phyloP scores from a whole-genome alignment of 2,888 invertebrate species.

The Coelogynopora nodosa region DNA sequence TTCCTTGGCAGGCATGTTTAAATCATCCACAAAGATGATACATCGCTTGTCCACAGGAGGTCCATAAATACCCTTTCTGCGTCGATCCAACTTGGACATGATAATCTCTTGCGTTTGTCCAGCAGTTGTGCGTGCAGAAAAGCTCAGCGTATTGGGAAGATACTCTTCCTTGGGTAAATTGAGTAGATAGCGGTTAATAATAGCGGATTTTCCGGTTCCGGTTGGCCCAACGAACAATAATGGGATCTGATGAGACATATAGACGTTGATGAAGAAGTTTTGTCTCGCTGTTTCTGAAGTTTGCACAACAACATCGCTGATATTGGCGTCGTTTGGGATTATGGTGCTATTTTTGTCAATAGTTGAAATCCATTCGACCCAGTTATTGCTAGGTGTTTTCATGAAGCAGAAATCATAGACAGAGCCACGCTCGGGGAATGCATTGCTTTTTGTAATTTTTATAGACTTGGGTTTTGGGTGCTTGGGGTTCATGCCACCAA shows the following conservation, averaged over 20 bases:
- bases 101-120: constrained; percentile 87
- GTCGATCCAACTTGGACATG: constrained; percentile 82
- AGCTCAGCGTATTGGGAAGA: constrained; percentile 63
- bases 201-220: constrained; percentile 84
- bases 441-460: constrained; percentile 77
- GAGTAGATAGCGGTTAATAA: constrained; percentile 64
- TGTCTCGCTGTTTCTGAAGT: constrained; percentile 84
- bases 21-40: constrained; percentile 72
- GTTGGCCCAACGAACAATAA: constrained; percentile 83
- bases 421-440: constrained; percentile 79
- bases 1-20: constrained; percentile 63
- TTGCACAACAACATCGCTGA: constrained; percentile 71
- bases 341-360: constrained; percentile 64
- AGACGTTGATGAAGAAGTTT: constrained; percentile 75
- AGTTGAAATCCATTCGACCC: constrained; percentile 79
- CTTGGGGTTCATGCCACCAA: constrained; percentile 71
- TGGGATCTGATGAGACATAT: constrained; percentile 71
- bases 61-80: constrained; percentile 84
- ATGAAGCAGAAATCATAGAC: constrained; percentile 85
- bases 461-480: constrained; percentile 80
- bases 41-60: constrained; percentile 82
- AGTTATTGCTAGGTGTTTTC: constrained; percentile 79
- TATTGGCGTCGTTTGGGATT: constrained; percentile 52
- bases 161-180: constrained; percentile 60
- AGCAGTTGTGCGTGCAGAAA: constrained; percentile 68